Percentiles rank a stretch among this genome's conserved stretches.
Evolutionary conservation across 2,888 invertebrate species (phyloP).

Genomic region (Lissonota sp.): DNA sequence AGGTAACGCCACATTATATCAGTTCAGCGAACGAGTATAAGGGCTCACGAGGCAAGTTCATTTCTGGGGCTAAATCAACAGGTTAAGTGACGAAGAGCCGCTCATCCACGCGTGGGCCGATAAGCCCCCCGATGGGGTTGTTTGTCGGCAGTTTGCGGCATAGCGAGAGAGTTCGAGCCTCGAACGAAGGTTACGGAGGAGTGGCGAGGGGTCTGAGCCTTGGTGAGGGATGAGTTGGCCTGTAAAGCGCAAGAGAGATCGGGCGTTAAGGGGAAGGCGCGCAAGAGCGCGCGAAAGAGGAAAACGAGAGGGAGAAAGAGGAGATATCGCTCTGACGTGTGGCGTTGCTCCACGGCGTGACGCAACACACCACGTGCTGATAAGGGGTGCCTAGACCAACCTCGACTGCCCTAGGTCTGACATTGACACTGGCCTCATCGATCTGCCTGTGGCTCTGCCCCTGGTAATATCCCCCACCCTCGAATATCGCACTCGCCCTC

Average conservation of each 20-base stretch:
- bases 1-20: not conserved
- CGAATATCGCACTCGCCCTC: too few species aligned
- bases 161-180: conserved; percentile 10
- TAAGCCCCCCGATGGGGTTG: conserved; percentile 1
- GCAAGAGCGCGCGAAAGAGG: not conserved
- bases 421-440: conserved; percentile 79
- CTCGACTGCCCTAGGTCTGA: conserved; percentile 75
- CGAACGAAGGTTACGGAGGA: conserved; percentile 55
- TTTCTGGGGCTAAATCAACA: conserved; percentile 78
- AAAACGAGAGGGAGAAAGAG: conserved; percentile 1
- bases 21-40: conserved; percentile 9
- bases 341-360: conserved; percentile 47
- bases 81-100: conserved; percentile 74
- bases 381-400: conserved; percentile 62
- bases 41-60: conserved; percentile 60
- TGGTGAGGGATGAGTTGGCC: conserved; percentile 42
- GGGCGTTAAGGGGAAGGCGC: not conserved
- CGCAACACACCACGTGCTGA: conserved; percentile 67
- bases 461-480: conserved; percentile 32
- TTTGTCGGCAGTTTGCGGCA: conserved; percentile 53
- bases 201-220: conserved; percentile 49
- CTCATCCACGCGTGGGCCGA: conserved; percentile 58
- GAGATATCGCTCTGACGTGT: conserved; percentile 73
- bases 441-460: conserved; percentile 64
- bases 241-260: conserved; percentile 4